Conservation (phyloP, 64 coral and sea anemone species). For the Pachyseris speciosa region DNA sequence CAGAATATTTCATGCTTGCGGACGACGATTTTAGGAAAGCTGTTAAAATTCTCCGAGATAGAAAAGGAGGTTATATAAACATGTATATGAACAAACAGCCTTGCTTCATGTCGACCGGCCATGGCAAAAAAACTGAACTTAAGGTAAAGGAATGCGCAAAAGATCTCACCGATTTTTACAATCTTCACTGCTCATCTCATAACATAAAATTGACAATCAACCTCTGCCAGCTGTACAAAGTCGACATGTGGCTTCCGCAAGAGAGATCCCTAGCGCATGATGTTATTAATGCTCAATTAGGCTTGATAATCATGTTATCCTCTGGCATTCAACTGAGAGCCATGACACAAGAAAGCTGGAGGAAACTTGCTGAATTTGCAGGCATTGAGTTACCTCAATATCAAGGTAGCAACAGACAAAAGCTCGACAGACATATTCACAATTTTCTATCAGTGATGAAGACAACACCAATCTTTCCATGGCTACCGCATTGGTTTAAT, state of each 20-base stretch:
- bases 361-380: background rate
- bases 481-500: background rate
- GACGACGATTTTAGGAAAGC: constrained; percentile 34
- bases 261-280: background rate
- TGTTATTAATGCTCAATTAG: background rate
- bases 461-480: background rate
- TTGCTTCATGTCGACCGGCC: background rate
- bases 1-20: constrained; percentile 27
- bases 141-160: constrained; percentile 11
- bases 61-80: constrained; percentile 3
- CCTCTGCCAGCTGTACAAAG: constrained; percentile 40
- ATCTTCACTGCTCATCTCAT: background rate
- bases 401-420: constrained; percentile 1
- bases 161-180: background rate
- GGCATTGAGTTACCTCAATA: background rate
- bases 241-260: background rate
- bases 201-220: constrained; percentile 15
- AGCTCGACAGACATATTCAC: background rate
- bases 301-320: background rate
- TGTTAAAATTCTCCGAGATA: background rate
- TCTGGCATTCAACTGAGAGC: background rate
- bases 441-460: background rate
- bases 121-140: background rate
- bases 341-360: background rate
- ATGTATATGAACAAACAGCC: constrained; percentile 54